Percentiles rank a stretch among this genome's conserved stretches.
Conservation (phyloP, 2,113 vertebrate species). For the Stictonetta naevosa region DNA sequence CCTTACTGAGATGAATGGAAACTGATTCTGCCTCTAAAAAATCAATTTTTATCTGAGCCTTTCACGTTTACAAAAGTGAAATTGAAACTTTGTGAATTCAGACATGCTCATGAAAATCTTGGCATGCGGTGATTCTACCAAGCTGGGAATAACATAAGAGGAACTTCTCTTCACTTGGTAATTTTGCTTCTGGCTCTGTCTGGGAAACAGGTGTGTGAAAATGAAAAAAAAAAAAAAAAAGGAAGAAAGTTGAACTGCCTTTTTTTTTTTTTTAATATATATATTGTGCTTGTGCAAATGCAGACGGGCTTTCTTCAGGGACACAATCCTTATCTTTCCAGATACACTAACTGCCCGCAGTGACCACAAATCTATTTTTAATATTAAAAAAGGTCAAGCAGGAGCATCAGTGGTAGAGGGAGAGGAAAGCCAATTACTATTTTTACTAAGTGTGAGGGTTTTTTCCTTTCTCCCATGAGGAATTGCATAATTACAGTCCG, state of each 20-base stretch:
- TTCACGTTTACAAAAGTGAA: background rate
- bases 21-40: background rate
- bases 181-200: background rate
- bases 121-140: background rate
- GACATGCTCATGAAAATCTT: background rate
- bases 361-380: background rate
- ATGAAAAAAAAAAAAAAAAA: background rate
- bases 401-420: background rate
- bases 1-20: background rate
- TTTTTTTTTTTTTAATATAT: background rate
- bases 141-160: background rate
- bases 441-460: conserved; percentile 7
- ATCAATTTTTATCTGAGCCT: conserved; percentile 12
- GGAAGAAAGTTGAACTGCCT: background rate
- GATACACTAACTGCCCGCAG: background rate
- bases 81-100: background rate
- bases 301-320: background rate
- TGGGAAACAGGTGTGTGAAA: conserved; percentile 11
- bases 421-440: conserved; percentile 4
- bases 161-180: background rate
- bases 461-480: conserved; percentile 50
- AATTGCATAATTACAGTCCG: conserved; percentile 34
- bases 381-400: background rate
- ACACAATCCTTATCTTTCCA: background rate
- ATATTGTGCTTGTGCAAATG: background rate